phyloP scores from a whole-genome alignment of 2,797 vertebrate species.

The Sorex maritimensis region DNA sequence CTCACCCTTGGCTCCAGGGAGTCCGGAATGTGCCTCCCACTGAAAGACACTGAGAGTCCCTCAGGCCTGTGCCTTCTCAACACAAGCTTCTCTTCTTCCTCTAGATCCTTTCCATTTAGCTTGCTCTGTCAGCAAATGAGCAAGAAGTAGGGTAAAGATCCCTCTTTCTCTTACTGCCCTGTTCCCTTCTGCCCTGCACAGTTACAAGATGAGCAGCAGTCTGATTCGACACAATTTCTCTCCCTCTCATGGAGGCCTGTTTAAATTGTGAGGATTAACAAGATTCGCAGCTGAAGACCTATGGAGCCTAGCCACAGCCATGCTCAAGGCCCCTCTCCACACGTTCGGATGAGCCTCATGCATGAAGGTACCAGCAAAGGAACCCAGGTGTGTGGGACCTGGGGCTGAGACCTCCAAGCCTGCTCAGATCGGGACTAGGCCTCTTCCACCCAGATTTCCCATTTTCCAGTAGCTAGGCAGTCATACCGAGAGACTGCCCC shows the following conservation, averaged over 20 bases:
- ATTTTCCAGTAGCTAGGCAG: too few species aligned
- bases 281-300: neutral
- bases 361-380: too few species aligned
- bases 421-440: too few species aligned
- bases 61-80: constrained; percentile 15
- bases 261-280: neutral
- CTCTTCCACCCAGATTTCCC: too few species aligned
- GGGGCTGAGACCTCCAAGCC: too few species aligned
- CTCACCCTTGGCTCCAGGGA: neutral
- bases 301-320: too few species aligned
- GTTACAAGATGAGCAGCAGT: neutral
- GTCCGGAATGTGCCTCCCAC: neutral
- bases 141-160: constrained; percentile 28
- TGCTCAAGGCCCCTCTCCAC: too few species aligned
- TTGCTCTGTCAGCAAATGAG: neutral
- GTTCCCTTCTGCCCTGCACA: accelerated
- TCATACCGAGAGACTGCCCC: too few species aligned
- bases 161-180: neutral
- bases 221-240: neutral
- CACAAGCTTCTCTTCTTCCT: neutral
- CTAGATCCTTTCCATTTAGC: constrained; percentile 6
- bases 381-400: too few species aligned
- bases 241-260: neutral
- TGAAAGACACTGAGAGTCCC: neutral
- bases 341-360: too few species aligned